These are phyloP conservation scores for Drosophila ananassae DNA, from an alignment of 1,140 invertebrate species.

Conservation along the genomic window DNA sequence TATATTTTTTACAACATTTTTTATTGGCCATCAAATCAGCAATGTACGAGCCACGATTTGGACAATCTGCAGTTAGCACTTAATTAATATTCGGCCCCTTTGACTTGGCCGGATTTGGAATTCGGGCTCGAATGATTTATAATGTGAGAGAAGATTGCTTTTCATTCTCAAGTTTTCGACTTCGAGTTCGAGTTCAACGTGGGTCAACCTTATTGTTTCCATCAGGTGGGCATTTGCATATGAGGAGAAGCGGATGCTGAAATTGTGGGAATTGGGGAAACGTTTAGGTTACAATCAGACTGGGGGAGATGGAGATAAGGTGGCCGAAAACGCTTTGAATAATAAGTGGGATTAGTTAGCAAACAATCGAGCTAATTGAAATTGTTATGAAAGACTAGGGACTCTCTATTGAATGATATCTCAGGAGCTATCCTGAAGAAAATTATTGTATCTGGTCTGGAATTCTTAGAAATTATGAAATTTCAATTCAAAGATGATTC, in stretches of 20 bases:
- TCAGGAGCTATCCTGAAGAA: not conserved
- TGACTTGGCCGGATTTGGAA: slow-evolving; percentile 34
- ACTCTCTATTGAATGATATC: not conserved
- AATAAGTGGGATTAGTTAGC: not conserved
- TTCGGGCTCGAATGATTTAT: slow-evolving; percentile 40
- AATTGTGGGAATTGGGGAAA: slow-evolving; percentile 47
- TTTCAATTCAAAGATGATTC: slow-evolving; percentile 41
- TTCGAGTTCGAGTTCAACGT: slow-evolving; percentile 38
- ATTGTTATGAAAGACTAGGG: not conserved
- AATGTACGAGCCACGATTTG: slow-evolving; percentile 51
- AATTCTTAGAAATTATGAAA: slow-evolving; percentile 38
- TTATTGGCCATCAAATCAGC: slow-evolving; percentile 60
- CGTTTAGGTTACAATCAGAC: slow-evolving; percentile 27
- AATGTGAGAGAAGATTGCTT: slow-evolving; percentile 33
- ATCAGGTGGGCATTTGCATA: slow-evolving; percentile 52
- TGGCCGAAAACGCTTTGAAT: not conserved
- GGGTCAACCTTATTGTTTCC: slow-evolving; percentile 29
- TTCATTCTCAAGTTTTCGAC: slow-evolving; percentile 20
- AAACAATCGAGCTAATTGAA: not conserved
- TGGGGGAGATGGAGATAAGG: slow-evolving; percentile 8
- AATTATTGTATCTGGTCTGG: not conserved
- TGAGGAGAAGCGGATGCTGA: slow-evolving; percentile 32
- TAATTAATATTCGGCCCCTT: slow-evolving; percentile 57
- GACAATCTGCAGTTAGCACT: slow-evolving; percentile 59
- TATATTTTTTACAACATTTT: slow-evolving; percentile 17